Evolutionary conservation across 2,888 invertebrate genomes (phyloP), one percentile per base, ranked within the genome.

Genomic region (Chymomyza procnemis): DNA sequence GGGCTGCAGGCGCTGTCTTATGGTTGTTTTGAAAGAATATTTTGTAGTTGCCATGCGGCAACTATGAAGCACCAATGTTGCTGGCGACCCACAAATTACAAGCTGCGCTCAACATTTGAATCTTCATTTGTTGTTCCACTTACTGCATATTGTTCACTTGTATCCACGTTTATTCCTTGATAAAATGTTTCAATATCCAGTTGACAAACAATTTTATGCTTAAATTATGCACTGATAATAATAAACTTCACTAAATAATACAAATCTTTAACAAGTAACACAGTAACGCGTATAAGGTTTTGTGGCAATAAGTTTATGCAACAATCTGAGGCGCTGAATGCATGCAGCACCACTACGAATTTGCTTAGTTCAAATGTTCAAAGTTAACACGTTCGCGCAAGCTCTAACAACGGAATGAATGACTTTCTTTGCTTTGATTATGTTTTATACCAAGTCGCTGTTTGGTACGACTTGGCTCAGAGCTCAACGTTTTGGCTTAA

Each of bases 371-470:
- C n/a, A n/a, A n/a, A 26, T 63, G 59, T 41, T 56, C 52, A 3
- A 55, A 22, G n/a, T 55, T 30, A 56, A 52, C n/a, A n/a, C 59
- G 72, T 82, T 72, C 76, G 77, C 83, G 82, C 87, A 83, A 84
- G 85, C 87, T 89, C 89, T 80, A 86, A 80, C 83, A 88, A 85
- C 82, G 70, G 88, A 89, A 87, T 90, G 90, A 89, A 83, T 88
- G 86, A 85, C 85, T 89, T 90, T 88, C 89, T 89, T 88, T 79
- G 75, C 81, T 84, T 84, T 80, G 80, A 86, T 89, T 89, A 80
- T 89, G 81, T 87, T 90, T 90, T 90, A 90, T 90, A 90, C 88
- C 78, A 74, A 76, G 55, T 52, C 55, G 19, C 12, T 9, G 16
- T 56, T 21, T 26, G 14, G 14, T 61, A 6, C 16, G 6, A 50